Conservation (phyloP, 2,113 vertebrate species). For the Nycticryphes semicollaris region DNA sequence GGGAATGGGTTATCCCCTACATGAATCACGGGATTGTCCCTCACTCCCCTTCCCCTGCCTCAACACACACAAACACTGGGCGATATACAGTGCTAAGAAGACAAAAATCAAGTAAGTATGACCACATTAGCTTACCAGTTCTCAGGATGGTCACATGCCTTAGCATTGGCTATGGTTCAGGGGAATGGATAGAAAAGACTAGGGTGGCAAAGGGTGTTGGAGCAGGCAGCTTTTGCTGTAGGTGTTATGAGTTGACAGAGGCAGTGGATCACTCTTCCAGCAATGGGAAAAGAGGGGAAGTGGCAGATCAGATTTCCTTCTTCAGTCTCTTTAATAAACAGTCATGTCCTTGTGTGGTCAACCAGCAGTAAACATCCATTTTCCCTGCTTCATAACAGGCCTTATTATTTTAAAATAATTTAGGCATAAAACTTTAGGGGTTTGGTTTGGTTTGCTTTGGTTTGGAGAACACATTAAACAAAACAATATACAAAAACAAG, state of each 20-base stretch:
- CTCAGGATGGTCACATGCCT: rapidly evolving
- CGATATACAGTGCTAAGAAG: neutral
- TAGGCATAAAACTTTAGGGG: neutral
- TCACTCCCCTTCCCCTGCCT: neutral
- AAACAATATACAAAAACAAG: neutral
- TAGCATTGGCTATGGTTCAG: neutral
- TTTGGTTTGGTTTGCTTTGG: neutral
- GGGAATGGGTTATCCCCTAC: neutral
- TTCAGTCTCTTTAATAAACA: neutral
- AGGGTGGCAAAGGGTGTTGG: neutral
- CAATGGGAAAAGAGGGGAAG: neutral
- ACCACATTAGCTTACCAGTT: neutral
- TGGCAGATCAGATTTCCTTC: neutral
- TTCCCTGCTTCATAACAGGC: neutral
- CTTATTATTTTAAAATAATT: slow-evolving; percentile 24
- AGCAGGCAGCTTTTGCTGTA: neutral
- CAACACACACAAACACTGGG: neutral
- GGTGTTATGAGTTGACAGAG: neutral
- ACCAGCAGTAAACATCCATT: neutral
- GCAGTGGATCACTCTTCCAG: neutral
- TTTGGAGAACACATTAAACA: neutral
- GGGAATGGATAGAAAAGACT: neutral
- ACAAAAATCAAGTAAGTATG: neutral
- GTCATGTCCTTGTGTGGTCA: neutral
- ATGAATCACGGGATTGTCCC: neutral